These are phyloP conservation scores for Mythimna lalbum DNA, from an alignment of 2,888 invertebrate genomes.

Conservation along the genomic window DNA sequence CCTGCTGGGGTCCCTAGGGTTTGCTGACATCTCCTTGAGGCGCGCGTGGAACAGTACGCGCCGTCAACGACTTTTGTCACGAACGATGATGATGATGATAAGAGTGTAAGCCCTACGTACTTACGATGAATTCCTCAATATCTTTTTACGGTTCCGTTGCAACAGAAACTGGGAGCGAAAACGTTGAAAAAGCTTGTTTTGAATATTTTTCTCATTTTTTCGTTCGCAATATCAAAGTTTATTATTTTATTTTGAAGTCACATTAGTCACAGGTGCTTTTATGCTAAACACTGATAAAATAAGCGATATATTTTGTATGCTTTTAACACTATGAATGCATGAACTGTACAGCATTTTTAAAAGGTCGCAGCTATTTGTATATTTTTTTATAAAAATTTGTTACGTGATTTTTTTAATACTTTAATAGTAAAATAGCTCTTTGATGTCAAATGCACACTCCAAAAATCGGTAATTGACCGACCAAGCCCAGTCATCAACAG, in stretches of 20 bases:
- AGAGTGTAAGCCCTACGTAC: too few relatives aligned
- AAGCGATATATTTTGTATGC: constrained; percentile 17
- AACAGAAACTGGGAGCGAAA: neutral
- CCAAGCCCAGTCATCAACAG: too few relatives aligned
- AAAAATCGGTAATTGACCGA: too few relatives aligned
- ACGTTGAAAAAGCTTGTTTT: neutral
- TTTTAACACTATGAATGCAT: constrained; percentile 43
- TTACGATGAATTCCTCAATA: too few relatives aligned
- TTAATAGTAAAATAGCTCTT: neutral
- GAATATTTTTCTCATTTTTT: neutral
- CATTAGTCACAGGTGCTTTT: constrained; percentile 15
- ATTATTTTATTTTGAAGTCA: constrained; percentile 4
- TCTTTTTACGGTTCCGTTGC: neutral
- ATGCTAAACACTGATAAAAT: constrained; percentile 5
- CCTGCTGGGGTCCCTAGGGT: too few relatives aligned
- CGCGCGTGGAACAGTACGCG: too few relatives aligned
- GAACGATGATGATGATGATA: too few relatives aligned
- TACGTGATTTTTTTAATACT: neutral
- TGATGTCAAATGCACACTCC: neutral
- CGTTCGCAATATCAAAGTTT: neutral
- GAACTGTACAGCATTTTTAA: constrained; percentile 1
- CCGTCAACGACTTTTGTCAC: too few relatives aligned
- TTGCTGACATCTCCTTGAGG: too few relatives aligned
- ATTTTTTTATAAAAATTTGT: neutral
- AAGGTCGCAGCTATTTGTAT: constrained; percentile 11